phyloP scores from a whole-genome alignment of 2,113 vertebrate species.

The Crotalus horridus region DNA sequence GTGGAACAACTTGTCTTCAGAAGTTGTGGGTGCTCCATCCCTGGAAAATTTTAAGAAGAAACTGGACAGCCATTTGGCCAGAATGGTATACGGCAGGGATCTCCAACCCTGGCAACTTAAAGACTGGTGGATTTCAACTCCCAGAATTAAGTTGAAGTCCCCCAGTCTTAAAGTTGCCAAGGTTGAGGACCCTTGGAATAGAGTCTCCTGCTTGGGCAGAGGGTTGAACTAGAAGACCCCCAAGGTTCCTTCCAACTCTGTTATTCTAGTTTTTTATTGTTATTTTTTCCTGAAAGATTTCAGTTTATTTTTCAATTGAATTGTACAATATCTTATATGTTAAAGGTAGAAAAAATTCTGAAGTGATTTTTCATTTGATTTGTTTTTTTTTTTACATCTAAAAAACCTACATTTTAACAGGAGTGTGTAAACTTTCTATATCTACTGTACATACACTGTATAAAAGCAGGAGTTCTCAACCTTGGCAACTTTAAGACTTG shows the following conservation, averaged over 20 bases:
- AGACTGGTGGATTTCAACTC: no score
- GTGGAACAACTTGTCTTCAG: background rate
- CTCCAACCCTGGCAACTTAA: no score
- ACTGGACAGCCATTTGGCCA: background rate
- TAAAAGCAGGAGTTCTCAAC: background rate
- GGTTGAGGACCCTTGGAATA: background rate
- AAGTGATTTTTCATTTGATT: background rate
- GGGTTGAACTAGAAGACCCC: no score
- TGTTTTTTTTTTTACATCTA: background rate
- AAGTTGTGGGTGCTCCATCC: background rate
- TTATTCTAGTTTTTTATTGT: no score
- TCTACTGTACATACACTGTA: background rate
- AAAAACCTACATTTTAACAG: background rate
- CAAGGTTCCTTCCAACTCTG: no score
- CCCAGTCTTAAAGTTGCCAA: no score
- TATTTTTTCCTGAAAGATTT: no score
- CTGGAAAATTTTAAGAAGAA: background rate
- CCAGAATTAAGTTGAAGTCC: no score
- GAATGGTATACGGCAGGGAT: no score
- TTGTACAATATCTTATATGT: background rate
- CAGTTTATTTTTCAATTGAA: no score
- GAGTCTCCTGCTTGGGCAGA: background rate
- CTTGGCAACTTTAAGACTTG: no score
- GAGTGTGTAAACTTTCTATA: background rate
- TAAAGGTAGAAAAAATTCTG: background rate